Percentiles rank a stretch among this genome's conserved stretches.
Conservation (phyloP, 1,140 invertebrate species). For the Potamilus streckersoni region DNA sequence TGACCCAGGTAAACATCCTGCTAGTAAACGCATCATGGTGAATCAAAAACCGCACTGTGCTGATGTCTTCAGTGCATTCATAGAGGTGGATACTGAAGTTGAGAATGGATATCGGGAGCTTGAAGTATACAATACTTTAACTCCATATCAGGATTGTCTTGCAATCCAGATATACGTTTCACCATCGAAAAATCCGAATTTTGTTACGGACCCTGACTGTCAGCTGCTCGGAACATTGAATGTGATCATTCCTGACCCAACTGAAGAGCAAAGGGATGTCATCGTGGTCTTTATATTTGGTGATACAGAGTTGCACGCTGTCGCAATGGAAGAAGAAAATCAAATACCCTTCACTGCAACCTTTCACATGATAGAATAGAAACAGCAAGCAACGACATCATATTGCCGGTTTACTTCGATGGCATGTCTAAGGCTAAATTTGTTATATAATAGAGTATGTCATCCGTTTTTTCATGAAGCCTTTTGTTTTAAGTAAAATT, state of each 20-base stretch:
- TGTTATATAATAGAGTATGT: no score
- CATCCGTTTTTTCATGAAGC: no score
- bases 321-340: slow-evolving; percentile 10
- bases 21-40: not conserved
- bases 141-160: no score
- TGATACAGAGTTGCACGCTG: not conserved
- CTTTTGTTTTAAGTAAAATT: no score
- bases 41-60: not conserved
- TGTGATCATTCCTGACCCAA: slow-evolving; percentile 9
- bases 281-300: slow-evolving; percentile 13
- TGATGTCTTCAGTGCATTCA: not conserved
- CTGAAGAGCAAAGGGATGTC: not conserved
- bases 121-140: no score
- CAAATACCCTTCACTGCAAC: not conserved
- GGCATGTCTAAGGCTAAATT: no score
- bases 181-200: slow-evolving; percentile 1
- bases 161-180: no score
- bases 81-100: not conserved
- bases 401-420: no score
- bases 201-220: slow-evolving; percentile 10
- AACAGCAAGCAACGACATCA: no score
- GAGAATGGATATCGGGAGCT: no score
- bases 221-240: slow-evolving; percentile 6
- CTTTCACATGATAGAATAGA: slow-evolving; percentile 10
- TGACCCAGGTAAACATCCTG: not conserved